Evolutionary conservation across 2,113 vertebrate genomes (phyloP).

Genomic region (Motacilla tschutschensis): DNA sequence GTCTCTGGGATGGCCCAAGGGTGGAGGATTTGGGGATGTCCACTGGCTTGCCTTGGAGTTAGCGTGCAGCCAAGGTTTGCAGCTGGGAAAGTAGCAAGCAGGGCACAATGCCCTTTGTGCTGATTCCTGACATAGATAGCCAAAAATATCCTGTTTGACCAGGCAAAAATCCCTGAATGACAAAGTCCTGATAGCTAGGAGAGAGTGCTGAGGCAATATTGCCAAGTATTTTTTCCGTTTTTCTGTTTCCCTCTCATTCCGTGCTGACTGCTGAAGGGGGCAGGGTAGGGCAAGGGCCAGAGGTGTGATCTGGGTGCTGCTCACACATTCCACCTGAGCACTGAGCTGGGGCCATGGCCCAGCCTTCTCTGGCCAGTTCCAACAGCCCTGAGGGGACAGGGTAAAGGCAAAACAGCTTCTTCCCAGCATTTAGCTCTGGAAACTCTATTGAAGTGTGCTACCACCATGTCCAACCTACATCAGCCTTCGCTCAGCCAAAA

Average conservation of each 20-base stretch:
- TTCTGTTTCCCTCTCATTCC: not conserved
- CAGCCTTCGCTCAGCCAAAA: not conserved
- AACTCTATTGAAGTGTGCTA: rapidly evolving
- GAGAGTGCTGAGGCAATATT: not conserved
- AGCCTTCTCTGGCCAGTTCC: rapidly evolving
- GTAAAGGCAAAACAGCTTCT: not conserved
- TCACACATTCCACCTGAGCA: rapidly evolving
- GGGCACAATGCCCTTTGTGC: not conserved
- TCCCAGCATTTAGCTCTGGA: not conserved
- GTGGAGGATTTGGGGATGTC: not conserved
- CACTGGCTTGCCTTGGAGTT: not conserved
- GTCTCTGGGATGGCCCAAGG: not conserved
- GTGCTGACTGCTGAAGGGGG: not conserved
- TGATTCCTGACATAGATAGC: not conserved
- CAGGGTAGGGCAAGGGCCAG: not conserved
- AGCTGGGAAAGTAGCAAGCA: not conserved
- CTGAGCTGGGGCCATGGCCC: not conserved
- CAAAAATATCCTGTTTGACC: not conserved
- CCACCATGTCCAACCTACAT: rapidly evolving
- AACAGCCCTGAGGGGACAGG: not conserved
- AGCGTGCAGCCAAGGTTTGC: not conserved
- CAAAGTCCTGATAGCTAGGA: not conserved
- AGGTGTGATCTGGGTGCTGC: not conserved
- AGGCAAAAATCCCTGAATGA: not conserved
- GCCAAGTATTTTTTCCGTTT: not conserved